phyloP scores from a whole-genome alignment of 2,888 invertebrate genomes.

The Tetragonula carbonaria region DNA sequence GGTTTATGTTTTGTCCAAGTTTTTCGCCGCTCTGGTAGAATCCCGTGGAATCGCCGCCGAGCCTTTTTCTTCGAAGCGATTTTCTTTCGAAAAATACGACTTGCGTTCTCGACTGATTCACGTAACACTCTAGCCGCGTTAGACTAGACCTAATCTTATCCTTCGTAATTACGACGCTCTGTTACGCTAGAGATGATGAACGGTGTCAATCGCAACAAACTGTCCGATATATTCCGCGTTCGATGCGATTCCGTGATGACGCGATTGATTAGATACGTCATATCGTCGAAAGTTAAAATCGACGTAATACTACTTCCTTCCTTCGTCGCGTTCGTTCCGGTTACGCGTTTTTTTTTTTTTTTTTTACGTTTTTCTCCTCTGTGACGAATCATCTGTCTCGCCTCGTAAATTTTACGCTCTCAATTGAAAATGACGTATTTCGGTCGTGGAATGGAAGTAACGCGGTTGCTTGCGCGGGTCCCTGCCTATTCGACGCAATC shows the following conservation, averaged over 20 bases:
- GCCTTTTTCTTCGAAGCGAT: constrained; percentile 37
- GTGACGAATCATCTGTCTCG: neutral
- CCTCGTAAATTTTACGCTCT: neutral
- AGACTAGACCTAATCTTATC: neutral
- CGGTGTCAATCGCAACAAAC: constrained; percentile 6
- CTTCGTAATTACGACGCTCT: neutral
- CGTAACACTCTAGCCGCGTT: neutral
- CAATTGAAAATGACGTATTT: too few relatives aligned
- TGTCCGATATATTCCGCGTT: constrained; percentile 8
- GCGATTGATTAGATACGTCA: constrained; percentile 36
- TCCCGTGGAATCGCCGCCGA: constrained; percentile 35
- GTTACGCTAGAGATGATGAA: neutral
- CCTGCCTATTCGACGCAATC: too few relatives aligned
- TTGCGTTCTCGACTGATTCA: constrained; percentile 17
- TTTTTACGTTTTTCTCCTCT: neutral
- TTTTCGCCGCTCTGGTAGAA: constrained; percentile 46
- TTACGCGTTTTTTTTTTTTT: neutral
- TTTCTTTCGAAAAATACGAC: constrained; percentile 32
- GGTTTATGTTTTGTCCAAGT: constrained; percentile 75
- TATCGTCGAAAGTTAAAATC: constrained; percentile 6
- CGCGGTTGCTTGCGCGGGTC: too few relatives aligned
- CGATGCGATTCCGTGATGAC: constrained; percentile 5
- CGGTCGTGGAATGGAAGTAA: too few relatives aligned
- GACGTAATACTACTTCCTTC: neutral
- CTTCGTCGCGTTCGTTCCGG: neutral